These are phyloP conservation scores for Ciconia maguari DNA, from an alignment of 2,113 vertebrate genomes.

Conservation along the genomic window DNA sequence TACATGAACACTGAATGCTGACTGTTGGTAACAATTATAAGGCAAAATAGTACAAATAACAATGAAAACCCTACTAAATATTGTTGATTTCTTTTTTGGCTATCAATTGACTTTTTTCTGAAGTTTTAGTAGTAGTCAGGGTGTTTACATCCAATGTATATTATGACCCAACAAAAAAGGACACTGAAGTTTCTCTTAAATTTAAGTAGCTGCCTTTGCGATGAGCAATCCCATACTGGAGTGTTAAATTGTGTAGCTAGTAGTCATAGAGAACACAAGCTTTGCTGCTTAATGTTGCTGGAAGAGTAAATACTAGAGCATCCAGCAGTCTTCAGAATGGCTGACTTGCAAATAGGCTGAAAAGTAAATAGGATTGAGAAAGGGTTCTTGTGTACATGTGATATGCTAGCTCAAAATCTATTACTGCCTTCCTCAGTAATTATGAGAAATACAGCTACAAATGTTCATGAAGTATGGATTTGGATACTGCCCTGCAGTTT, in stretches of 20 bases:
- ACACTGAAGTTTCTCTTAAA: neutral
- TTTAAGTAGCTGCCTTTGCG: neutral
- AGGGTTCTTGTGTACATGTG: neutral
- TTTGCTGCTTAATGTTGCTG: neutral
- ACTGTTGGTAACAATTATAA: neutral
- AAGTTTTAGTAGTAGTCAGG: neutral
- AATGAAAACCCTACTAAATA: neutral
- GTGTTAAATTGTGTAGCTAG: neutral
- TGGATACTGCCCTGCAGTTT: neutral
- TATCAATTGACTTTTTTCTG: neutral
- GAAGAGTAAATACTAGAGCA: neutral
- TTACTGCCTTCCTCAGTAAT: neutral
- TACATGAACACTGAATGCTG: neutral
- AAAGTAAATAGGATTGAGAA: neutral
- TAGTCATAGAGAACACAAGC: neutral
- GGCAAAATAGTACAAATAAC: neutral
- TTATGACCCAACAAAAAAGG: neutral
- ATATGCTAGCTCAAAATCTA: neutral
- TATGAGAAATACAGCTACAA: neutral
- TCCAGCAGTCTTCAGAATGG: neutral
- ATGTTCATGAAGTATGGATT: neutral
- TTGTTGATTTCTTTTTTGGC: rapidly evolving
- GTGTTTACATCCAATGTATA: neutral
- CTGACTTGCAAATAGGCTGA: neutral
- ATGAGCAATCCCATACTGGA: neutral